phyloP scores from a whole-genome alignment of 2,888 invertebrate genomes.

The Cecidostiba fungosa region DNA sequence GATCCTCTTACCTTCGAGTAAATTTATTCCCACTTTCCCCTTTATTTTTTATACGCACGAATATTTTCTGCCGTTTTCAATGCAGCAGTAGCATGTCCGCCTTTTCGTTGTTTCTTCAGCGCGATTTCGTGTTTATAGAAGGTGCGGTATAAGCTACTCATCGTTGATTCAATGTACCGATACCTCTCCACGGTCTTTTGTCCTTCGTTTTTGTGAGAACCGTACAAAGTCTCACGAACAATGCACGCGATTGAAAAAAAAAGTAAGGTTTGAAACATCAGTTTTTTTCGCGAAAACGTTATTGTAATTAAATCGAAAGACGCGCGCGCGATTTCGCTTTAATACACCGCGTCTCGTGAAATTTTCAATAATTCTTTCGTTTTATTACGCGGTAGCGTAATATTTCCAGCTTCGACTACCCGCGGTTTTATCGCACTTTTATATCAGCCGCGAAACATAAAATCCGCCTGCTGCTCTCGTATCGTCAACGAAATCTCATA shows the following conservation, averaged over 20 bases:
- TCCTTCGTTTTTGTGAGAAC: slow-evolving; percentile 7
- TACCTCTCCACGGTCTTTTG: not conserved
- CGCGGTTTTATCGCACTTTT: not conserved
- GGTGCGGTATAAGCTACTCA: slow-evolving; percentile 25
- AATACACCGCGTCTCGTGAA: not conserved
- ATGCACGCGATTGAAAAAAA: not conserved
- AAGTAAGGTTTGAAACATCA: not conserved
- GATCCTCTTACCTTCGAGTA: not conserved
- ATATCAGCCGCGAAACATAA: not conserved
- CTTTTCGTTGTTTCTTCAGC: slow-evolving; percentile 26
- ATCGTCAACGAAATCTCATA: not conserved
- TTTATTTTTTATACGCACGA: not conserved
- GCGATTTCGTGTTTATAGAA: slow-evolving; percentile 22
- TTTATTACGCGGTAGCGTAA: not conserved
- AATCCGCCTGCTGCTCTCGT: not conserved
- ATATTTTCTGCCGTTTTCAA: not conserved
- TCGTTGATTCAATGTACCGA: slow-evolving; percentile 28
- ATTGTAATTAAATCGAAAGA: not conserved
- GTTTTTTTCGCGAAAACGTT: not conserved
- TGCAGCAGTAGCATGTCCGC: not conserved
- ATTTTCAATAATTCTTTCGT: not conserved
- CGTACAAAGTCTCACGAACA: not conserved
- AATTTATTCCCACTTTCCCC: not conserved
- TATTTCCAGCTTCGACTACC: not conserved
- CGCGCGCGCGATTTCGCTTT: not conserved